phyloP scores from a whole-genome alignment of 2,797 vertebrate genomes.

The Pantherophis vulpinus region DNA sequence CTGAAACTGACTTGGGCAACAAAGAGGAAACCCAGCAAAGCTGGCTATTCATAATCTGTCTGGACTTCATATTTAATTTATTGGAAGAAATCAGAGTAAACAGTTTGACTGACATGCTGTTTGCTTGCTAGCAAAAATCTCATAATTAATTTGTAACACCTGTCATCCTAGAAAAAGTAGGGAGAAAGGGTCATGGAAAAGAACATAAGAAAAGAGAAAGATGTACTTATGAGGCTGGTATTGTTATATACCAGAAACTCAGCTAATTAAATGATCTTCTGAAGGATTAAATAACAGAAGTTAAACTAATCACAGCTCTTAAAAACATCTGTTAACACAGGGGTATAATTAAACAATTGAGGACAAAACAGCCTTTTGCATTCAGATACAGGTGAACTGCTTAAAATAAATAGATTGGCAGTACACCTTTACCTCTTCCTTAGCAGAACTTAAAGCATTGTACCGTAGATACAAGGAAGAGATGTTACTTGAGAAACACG shows the following conservation, averaged over 20 bases:
- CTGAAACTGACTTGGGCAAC: slow-evolving; percentile 27
- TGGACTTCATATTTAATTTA: not conserved
- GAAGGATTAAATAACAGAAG: slow-evolving; percentile 23
- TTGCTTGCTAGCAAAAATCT: slow-evolving; percentile 18
- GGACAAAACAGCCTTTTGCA: not conserved
- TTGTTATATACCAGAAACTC: not conserved
- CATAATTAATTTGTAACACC: slow-evolving; percentile 17
- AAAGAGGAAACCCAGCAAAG: slow-evolving; percentile 31
- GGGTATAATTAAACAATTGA: not conserved
- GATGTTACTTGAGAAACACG: not conserved
- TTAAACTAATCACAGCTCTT: not conserved
- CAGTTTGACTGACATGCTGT: not conserved
- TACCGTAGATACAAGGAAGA: not conserved
- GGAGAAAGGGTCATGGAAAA: not conserved
- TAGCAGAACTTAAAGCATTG: not conserved
- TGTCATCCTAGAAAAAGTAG: not conserved
- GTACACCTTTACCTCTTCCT: not conserved
- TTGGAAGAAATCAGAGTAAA: slow-evolving; percentile 17
- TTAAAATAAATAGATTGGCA: not conserved
- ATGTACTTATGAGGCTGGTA: not conserved
- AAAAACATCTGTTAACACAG: slow-evolving; percentile 3
- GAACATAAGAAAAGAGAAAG: not conserved
- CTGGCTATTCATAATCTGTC: slow-evolving; percentile 31
- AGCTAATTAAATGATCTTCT: slow-evolving; percentile 14
- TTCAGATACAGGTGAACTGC: not conserved